Percentiles rank a stretch among this genome's conserved stretches.
Evolutionary conservation across 1,140 invertebrate genomes (phyloP).

Genomic region (Oryctes rhinoceros): DNA sequence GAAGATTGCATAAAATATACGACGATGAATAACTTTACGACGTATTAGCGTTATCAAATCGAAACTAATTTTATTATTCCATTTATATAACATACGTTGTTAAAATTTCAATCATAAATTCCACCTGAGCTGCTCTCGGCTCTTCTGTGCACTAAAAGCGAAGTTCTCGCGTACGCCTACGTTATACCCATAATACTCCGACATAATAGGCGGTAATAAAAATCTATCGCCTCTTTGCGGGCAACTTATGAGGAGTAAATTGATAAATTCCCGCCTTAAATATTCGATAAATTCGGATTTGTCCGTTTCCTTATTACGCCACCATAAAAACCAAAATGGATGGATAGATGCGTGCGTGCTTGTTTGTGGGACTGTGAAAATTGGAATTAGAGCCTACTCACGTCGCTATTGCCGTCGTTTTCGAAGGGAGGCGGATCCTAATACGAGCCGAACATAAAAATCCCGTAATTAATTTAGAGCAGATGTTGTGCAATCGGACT

Average conservation of each 20-base stretch:
- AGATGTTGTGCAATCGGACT: constrained; percentile 12
- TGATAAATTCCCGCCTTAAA: constrained; percentile 10
- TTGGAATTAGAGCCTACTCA: background rate
- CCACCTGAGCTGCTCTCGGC: background rate
- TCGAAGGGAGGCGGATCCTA: background rate
- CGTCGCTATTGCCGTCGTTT: background rate
- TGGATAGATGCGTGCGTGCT: background rate
- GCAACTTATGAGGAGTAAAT: constrained; percentile 8
- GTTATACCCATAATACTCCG: background rate
- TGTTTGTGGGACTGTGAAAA: background rate
- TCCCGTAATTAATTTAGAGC: constrained; percentile 24
- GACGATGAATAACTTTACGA: background rate
- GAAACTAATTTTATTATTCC: background rate
- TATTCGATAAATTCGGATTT: constrained; percentile 11
- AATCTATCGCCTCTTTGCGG: background rate
- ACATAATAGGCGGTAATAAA: constrained; percentile 5
- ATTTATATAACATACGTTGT: background rate
- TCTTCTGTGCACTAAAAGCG: background rate
- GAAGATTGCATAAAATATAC: background rate
- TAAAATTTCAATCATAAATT: constrained; percentile 1
- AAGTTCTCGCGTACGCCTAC: background rate
- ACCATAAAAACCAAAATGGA: background rate
- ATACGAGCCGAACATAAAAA: background rate
- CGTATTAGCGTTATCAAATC: background rate
- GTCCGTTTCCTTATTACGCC: background rate